phyloP scores from a whole-genome alignment of 2,797 vertebrate genomes.

The Pangasius krempfi region DNA sequence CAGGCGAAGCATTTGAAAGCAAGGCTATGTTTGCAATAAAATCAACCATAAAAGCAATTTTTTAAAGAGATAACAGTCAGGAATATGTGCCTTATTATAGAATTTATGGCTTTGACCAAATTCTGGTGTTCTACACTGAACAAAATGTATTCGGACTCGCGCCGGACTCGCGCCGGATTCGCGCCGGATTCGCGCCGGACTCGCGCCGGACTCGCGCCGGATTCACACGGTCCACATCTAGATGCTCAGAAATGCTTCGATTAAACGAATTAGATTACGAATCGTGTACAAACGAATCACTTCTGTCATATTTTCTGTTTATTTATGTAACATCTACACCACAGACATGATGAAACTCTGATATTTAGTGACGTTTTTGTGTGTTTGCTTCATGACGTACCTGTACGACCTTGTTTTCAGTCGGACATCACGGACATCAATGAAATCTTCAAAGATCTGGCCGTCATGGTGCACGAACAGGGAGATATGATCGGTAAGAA shows the following conservation, averaged over 20 bases:
- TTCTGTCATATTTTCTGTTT: neutral
- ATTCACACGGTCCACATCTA: neutral
- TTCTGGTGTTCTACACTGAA: neutral
- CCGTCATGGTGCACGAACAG: slow-evolving; percentile 97
- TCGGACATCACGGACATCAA: slow-evolving; percentile 96
- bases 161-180: no score
- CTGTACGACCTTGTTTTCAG: slow-evolving; percentile 67
- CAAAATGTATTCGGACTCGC: neutral
- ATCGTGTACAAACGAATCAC: neutral
- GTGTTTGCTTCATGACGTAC: neutral
- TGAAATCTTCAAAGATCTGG: slow-evolving; percentile 98
- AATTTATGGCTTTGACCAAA: neutral
- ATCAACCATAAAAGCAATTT: no score
- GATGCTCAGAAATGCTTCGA: neutral
- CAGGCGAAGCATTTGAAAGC: neutral
- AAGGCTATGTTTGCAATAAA: neutral
- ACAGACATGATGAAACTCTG: neutral
- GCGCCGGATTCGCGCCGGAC: no score
- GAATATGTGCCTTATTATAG: neutral
- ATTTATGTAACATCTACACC: no score
- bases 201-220: neutral
- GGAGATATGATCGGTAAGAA: slow-evolving; percentile 94
- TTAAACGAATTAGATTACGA: neutral
- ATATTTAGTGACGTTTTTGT: no score
- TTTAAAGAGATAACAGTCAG: neutral